Conservation (phyloP, 2,797 vertebrate species). For the Mormyrus hasselquistii region DNA sequence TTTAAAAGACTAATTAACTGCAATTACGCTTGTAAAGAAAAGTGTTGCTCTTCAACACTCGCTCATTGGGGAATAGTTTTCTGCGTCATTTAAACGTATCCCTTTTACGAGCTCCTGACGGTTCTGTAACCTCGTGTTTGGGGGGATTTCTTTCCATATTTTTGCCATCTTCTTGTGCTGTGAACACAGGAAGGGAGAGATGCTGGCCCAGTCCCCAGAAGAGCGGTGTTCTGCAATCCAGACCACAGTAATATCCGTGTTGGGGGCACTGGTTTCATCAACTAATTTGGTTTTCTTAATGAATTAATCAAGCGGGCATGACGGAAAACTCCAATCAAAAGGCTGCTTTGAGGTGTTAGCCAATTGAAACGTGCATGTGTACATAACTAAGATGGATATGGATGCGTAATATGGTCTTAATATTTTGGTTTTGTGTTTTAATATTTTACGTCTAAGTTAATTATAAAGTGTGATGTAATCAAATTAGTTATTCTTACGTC, state of each 20-base stretch:
- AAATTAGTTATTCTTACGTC: background rate
- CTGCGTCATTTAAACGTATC: slow-evolving; percentile 62
- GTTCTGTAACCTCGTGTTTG: slow-evolving; percentile 42
- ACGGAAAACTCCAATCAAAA: background rate
- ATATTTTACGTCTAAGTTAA: slow-evolving; percentile 12
- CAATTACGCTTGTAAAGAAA: slow-evolving; percentile 56
- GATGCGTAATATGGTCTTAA: background rate
- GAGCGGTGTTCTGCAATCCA: slow-evolving; percentile 43
- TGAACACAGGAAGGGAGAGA: slow-evolving; percentile 36
- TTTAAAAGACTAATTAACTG: slow-evolving; percentile 59
- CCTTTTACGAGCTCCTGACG: slow-evolving; percentile 53
- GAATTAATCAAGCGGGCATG: slow-evolving; percentile 13
- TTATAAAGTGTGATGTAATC: background rate
- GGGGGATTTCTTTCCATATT: slow-evolving; percentile 46
- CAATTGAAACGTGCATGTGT: background rate
- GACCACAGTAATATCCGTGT: slow-evolving; percentile 30
- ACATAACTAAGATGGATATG: background rate
- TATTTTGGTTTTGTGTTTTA: background rate
- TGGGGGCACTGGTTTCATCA: slow-evolving; percentile 11
- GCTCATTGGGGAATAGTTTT: slow-evolving; percentile 54
- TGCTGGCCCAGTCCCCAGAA: slow-evolving; percentile 40
- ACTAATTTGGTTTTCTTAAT: slow-evolving; percentile 17
- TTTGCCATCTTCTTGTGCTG: slow-evolving; percentile 42
- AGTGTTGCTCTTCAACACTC: slow-evolving; percentile 47
- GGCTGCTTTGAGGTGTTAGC: background rate